Evolutionary conservation across 2,888 invertebrate species (phyloP).

Genomic region (Phengaris alcon): DNA sequence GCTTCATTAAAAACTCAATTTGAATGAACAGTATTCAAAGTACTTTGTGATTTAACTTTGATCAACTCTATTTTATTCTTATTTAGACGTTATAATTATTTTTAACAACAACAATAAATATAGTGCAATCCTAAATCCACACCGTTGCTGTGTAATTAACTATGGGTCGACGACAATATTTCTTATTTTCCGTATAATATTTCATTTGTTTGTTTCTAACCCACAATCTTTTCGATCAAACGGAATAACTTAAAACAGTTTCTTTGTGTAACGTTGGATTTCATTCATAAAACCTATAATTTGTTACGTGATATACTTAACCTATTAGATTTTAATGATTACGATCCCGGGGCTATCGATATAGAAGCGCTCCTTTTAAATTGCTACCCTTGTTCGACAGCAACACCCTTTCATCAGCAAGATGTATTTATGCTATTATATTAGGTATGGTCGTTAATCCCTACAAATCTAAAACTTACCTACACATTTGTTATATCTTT

Average conservation of each 20-base stretch:
- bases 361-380: constrained; percentile 22
- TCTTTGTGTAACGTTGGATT: not conserved
- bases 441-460: not conserved
- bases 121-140: not conserved
- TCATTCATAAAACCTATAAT: constrained; percentile 21
- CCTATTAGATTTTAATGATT: constrained; percentile 19
- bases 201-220: constrained; percentile 18
- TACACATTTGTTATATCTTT: not conserved
- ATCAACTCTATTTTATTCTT: not conserved
- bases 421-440: constrained; percentile 10
- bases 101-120: not conserved
- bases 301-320: constrained; percentile 26
- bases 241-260: not conserved
- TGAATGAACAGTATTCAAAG: not conserved
- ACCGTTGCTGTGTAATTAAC: constrained; percentile 2
- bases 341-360: constrained; percentile 24
- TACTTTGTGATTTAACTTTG: not conserved
- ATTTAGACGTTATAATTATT: not conserved
- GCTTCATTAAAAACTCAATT: not conserved
- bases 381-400: constrained; percentile 24
- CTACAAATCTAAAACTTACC: not conserved
- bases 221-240: constrained; percentile 15
- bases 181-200: constrained; percentile 11
- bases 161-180: not conserved
- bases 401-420: constrained; percentile 20